phyloP scores from a whole-genome alignment of 2,797 vertebrate species.

The Synaphobranchus kaupii region DNA sequence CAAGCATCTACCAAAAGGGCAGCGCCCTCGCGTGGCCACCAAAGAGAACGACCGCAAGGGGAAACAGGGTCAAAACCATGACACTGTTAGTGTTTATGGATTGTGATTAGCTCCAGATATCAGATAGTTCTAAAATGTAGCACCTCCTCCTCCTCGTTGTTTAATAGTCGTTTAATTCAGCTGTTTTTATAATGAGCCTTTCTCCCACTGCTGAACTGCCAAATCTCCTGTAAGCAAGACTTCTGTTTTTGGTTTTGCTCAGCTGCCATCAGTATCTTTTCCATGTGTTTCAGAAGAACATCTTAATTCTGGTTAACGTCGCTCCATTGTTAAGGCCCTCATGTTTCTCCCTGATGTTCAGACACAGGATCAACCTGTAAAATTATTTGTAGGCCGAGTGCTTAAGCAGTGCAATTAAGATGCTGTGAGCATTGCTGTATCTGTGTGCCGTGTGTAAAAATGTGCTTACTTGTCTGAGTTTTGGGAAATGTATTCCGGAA shows the following conservation, averaged over 20 bases:
- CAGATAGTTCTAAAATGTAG: neutral
- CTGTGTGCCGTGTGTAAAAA: neutral
- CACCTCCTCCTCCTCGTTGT: neutral
- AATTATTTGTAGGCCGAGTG: neutral
- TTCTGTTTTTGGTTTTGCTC: neutral
- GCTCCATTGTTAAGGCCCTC: neutral
- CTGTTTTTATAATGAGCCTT: neutral
- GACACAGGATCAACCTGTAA: neutral
- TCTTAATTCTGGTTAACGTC: neutral
- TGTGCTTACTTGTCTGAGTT: neutral
- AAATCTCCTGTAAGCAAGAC: neutral
- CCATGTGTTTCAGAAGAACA: constrained; percentile 18
- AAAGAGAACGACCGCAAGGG: too few species aligned
- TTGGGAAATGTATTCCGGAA: neutral
- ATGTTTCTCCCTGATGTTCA: constrained; percentile 17
- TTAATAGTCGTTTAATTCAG: neutral
- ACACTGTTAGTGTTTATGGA: neutral
- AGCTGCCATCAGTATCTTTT: constrained; percentile 17
- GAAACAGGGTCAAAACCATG: too few species aligned
- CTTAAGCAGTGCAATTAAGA: neutral
- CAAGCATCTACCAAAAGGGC: too few species aligned
- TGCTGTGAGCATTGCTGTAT: neutral
- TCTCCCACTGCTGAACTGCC: neutral
- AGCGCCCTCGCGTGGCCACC: too few species aligned
- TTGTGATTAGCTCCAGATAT: neutral